These are phyloP conservation scores for Scortum barcoo DNA, from an alignment of 2,113 vertebrate species.

Conservation along the genomic window DNA sequence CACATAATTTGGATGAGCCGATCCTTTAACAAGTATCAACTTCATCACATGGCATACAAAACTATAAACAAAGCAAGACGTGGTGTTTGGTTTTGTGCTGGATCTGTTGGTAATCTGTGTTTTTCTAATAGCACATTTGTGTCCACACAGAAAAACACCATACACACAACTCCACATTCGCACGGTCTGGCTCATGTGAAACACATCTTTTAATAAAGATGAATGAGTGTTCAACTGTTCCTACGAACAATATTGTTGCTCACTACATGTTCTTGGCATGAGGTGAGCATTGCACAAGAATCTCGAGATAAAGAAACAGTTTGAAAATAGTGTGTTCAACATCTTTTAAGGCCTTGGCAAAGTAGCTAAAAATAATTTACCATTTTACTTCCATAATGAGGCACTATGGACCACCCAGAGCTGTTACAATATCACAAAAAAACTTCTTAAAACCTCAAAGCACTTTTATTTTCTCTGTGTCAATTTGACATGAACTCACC, in stretches of 20 bases:
- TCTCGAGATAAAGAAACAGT: conserved; percentile 7
- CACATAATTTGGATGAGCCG: neutral
- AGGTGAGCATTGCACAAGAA: neutral
- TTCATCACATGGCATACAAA: neutral
- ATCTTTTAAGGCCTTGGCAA: conserved; percentile 33
- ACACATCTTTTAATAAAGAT: neutral
- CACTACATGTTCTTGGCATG: conserved; percentile 1
- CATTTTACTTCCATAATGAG: conserved; percentile 26
- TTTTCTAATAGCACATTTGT: conserved; percentile 20
- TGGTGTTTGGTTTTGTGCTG: neutral
- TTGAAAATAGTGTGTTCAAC: conserved; percentile 13
- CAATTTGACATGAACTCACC: conserved; percentile 82
- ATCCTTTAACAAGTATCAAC: neutral
- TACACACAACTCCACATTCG: neutral
- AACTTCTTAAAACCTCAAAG: neutral
- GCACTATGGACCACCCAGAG: neutral
- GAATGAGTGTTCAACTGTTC: neutral
- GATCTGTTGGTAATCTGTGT: conserved; percentile 16
- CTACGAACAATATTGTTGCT: neutral
- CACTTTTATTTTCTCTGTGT: neutral
- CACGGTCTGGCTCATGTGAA: neutral
- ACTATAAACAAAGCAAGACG: neutral
- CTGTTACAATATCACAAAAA: neutral
- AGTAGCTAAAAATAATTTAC: neutral
- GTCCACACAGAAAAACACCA: neutral